Base-by-base conservation (phyloP, 1,140 invertebrate species). In the Solenopsis invicta region DNA sequence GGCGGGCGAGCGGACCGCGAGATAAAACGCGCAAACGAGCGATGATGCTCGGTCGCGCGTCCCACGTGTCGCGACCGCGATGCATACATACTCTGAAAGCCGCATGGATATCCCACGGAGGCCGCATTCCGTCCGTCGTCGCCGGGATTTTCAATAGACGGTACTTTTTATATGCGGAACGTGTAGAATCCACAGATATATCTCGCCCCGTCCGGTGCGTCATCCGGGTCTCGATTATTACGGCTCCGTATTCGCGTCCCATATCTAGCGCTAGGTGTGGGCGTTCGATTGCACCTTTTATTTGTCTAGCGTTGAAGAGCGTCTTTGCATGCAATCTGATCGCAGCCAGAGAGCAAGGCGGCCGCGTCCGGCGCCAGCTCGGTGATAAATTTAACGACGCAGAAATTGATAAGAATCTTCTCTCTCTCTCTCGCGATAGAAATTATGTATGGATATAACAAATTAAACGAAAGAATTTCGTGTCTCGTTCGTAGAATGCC, bases 11-110 rank as follows among this genome's bases (percentile, higher is more conserved):
- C 29, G 29, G 29, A n/a, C 62, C 12, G 29, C 54, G 71, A 74
- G 71, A 82, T 61, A 48, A 82, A 61, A 74, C 29, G 72, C 45
- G 37, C 59, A 48, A 78, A 78, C 59, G 59, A 52, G 77, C 85
- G 48, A 69, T 18, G 77, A 81, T 52, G 41, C 41, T 45, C 45
- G 29, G 34, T 64, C 52, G 62, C 52, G 62, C 88, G 61, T 74
- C 91, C 91, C 85, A 92, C 91, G 89, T 89, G 85, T 88, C 88
- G 90, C 86, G 91, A 90, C 88, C 90, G 90, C 87, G 76, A 88
- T 91, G 87, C 91, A 92, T 91, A 89, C 45, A 56, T 50, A 82
- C 52, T 41, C 13, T 52, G 29, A 29, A 29, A 9, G 13, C 8
- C 74, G 56, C 59, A 34, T 21, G 59, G 59, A 85, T 85, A 64